A percentile compares a stretch with the other conserved stretches of the same genome.
These are phyloP conservation scores for Cecidostiba fungosa DNA, from an alignment of 2,888 invertebrate species.

Conservation along the genomic window DNA sequence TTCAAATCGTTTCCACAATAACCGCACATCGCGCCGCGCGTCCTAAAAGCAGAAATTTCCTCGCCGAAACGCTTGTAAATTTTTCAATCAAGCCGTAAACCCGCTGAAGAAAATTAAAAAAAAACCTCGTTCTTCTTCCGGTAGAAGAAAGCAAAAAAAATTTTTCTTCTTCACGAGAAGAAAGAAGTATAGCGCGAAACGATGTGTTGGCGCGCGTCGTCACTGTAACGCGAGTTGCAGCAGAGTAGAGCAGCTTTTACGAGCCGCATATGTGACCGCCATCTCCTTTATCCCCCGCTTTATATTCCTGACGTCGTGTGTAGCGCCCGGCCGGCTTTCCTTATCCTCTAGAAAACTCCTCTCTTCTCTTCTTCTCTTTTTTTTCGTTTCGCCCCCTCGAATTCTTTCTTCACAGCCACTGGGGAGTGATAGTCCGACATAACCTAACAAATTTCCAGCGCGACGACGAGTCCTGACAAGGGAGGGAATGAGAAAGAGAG, in stretches of 20 bases:
- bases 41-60: neutral
- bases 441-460: slow-evolving; percentile 77
- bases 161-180: neutral
- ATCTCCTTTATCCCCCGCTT: slow-evolving; percentile 74
- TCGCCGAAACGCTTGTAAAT: slow-evolving; percentile 21
- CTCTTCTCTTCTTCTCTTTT: no score
- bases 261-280: slow-evolving; percentile 75
- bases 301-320: slow-evolving; percentile 75
- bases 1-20: neutral
- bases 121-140: neutral
- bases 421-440: slow-evolving; percentile 77
- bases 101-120: slow-evolving; percentile 37
- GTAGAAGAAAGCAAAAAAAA: neutral
- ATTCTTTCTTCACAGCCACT: slow-evolving; percentile 78
- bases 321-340: slow-evolving; percentile 65
- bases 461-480: slow-evolving; percentile 62
- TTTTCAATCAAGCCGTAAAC: slow-evolving; percentile 49
- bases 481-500: neutral
- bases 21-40: neutral
- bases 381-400: slow-evolving; percentile 46
- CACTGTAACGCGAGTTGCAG: slow-evolving; percentile 68
- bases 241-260: slow-evolving; percentile 74
- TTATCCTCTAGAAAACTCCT: slow-evolving; percentile 31
- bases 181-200: slow-evolving; percentile 53
- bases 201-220: slow-evolving; percentile 64